Percentiles rank a stretch among this genome's conserved stretches.
These are phyloP conservation scores for Todiramphus saurophagus DNA, from an alignment of 2,113 vertebrate species.

Conservation along the genomic window DNA sequence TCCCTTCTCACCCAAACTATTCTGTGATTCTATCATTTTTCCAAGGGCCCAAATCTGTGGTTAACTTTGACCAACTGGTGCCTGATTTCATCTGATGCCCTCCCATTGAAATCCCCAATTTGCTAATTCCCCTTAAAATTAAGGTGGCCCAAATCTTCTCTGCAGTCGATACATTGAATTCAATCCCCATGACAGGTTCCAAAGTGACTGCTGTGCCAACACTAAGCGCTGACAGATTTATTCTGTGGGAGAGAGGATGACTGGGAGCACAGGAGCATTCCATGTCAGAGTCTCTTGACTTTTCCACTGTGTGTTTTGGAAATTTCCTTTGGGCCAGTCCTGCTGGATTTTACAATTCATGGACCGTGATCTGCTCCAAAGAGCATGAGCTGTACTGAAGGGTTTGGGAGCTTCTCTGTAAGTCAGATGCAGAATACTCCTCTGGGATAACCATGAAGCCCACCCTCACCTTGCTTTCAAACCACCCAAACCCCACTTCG, in stretches of 20 bases:
- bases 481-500: accelerated
- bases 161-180: not conserved
- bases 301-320: not conserved
- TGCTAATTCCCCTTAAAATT: not conserved
- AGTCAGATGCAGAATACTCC: not conserved
- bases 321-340: not conserved
- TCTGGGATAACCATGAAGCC: not conserved
- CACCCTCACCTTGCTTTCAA: not conserved
- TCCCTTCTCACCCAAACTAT: not conserved
- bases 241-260: not conserved
- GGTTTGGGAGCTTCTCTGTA: not conserved
- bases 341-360: not conserved
- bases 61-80: not conserved
- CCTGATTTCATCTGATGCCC: not conserved
- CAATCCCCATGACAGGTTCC: accelerated
- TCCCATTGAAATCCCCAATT: not conserved
- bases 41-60: not conserved
- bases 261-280: accelerated
- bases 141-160: not conserved
- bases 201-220: not conserved
- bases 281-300: not conserved
- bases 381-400: not conserved
- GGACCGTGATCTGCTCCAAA: accelerated
- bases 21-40: not conserved
- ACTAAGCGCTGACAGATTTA: not conserved